phyloP scores from a whole-genome alignment of 92 coral and sea anemone genomes.

The Diadumene lineata region DNA sequence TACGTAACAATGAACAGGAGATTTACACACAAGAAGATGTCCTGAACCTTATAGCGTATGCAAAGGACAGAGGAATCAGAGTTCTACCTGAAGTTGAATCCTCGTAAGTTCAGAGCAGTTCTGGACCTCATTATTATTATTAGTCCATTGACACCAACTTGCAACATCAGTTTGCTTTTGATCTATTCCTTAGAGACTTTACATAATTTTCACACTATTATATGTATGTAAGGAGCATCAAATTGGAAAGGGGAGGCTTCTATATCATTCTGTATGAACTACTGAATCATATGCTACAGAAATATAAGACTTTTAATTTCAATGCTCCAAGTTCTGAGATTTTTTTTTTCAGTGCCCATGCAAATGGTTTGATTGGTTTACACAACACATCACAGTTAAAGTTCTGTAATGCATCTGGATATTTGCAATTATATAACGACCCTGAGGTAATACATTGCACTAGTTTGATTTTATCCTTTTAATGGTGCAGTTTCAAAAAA shows the following conservation, averaged over 20 bases:
- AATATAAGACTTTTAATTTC: background rate
- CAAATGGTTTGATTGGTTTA: conserved; percentile 65
- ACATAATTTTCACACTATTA: too few relatives aligned
- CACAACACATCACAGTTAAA: conserved; percentile 46
- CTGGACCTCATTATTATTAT: too few relatives aligned
- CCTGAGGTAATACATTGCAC: conserved; percentile 62
- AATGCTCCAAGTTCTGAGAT: too few relatives aligned
- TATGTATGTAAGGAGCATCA: too few relatives aligned
- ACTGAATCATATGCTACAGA: too few relatives aligned
- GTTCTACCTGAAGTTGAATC: conserved; percentile 78
- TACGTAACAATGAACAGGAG: conserved; percentile 47
- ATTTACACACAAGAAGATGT: conserved; percentile 73
- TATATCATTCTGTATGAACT: too few relatives aligned
- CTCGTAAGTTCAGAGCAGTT: conserved; percentile 59
- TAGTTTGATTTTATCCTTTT: too few relatives aligned
- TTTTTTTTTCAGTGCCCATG: conserved; percentile 54
- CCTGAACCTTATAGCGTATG: conserved; percentile 48
- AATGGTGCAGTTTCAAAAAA: too few relatives aligned
- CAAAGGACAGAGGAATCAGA: conserved; percentile 77
- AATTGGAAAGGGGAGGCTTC: too few relatives aligned
- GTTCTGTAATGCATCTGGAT: conserved; percentile 71
- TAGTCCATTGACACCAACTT: too few relatives aligned
- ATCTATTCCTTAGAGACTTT: too few relatives aligned
- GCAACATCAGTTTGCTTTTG: too few relatives aligned
- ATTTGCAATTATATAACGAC: conserved; percentile 64